Percentiles rank a stretch among this genome's conserved stretches.
phyloP scores from a whole-genome alignment of 2,797 vertebrate genomes.

The Mycteria americana region DNA sequence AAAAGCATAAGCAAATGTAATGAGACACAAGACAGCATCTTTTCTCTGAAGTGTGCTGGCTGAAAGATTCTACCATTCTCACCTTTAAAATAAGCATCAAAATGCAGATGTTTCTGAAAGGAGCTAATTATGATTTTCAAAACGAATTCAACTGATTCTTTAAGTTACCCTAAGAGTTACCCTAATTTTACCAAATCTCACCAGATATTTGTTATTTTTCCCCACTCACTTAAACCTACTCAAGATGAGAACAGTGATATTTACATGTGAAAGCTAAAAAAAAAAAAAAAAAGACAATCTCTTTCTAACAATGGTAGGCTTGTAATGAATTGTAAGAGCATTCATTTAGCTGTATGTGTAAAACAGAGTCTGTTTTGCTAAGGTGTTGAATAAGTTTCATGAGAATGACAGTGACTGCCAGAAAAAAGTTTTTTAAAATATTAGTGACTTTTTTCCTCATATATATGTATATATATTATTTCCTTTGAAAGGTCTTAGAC shows the following conservation, averaged over 20 bases:
- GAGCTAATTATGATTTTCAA: neutral
- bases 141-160: neutral
- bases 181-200: neutral
- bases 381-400: neutral
- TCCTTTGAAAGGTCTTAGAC: neutral
- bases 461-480: neutral
- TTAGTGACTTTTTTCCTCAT: neutral
- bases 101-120: neutral
- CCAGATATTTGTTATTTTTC: neutral
- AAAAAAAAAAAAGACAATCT: neutral
- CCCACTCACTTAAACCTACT: neutral
- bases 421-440: neutral
- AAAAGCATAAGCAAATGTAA: neutral
- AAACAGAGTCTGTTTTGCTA: neutral
- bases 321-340: neutral
- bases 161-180: neutral
- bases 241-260: neutral
- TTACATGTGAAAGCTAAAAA: neutral
- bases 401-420: neutral
- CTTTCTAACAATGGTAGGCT: neutral
- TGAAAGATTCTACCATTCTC: neutral
- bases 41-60: neutral
- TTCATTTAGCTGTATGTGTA: neutral
- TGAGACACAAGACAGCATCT: neutral
- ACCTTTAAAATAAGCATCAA: neutral